These are phyloP conservation scores for Epinotia demarniana DNA, from an alignment of 2,888 invertebrate genomes.

Conservation along the genomic window DNA sequence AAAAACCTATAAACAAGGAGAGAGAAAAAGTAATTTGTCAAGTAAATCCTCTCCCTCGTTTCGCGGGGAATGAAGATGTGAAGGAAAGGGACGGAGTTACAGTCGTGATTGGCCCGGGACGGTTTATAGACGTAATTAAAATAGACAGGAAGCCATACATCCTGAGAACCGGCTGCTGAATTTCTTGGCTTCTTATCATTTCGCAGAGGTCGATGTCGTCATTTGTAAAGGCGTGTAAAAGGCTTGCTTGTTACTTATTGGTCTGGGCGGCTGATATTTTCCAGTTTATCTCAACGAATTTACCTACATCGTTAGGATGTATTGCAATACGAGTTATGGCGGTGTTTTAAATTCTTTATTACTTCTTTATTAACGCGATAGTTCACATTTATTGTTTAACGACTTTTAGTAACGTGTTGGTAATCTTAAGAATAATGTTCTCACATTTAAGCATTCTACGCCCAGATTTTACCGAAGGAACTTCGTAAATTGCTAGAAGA, in stretches of 20 bases:
- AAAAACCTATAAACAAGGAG: conserved; percentile 66
- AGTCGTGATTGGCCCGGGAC: conserved; percentile 53
- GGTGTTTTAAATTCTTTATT: not conserved
- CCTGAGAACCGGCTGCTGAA: conserved; percentile 43
- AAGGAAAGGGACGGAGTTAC: conserved; percentile 50
- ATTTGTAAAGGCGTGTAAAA: conserved; percentile 39
- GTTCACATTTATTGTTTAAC: not conserved
- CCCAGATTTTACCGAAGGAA: conserved; percentile 2
- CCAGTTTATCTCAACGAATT: conserved; percentile 27
- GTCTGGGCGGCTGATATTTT: conserved; percentile 8
- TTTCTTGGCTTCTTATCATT: conserved; percentile 46
- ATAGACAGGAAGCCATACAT: conserved; percentile 52
- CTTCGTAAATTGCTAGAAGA: conserved; percentile 31
- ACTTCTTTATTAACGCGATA: not conserved
- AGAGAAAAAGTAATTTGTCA: conserved; percentile 81
- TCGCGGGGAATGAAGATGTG: conserved; percentile 61
- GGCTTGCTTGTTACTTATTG: conserved; percentile 29
- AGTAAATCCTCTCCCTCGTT: conserved; percentile 75
- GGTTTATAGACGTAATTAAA: conserved; percentile 62
- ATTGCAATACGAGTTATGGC: not conserved
- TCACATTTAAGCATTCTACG: not conserved
- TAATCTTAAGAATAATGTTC: conserved; percentile 2
- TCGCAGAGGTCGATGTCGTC: conserved; percentile 34
- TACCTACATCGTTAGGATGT: conserved; percentile 16
- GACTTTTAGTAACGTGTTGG: not conserved